phyloP scores from a whole-genome alignment of 2,888 invertebrate genomes.

The Agonopterix alstromeriana region DNA sequence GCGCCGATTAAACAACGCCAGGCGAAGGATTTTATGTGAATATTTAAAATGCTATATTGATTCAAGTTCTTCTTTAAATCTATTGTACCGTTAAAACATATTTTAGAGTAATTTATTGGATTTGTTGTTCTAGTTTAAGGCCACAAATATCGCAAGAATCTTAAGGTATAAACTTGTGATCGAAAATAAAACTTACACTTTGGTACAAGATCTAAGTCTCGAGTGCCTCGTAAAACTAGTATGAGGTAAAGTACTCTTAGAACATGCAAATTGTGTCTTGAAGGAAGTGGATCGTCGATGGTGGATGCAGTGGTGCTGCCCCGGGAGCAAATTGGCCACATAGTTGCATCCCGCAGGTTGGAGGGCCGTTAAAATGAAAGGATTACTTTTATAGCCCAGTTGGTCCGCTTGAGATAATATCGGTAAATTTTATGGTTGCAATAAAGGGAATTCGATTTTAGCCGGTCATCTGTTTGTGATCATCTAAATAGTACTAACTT shows the following conservation, averaged over 20 bases:
- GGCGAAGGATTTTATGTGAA: constrained; percentile 71
- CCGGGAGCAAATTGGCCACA: constrained; percentile 52
- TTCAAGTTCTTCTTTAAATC: constrained; percentile 54
- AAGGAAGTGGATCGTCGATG: constrained; percentile 23
- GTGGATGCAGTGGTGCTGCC: constrained; percentile 22
- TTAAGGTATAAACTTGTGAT: too few relatives aligned
- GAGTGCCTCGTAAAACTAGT: too few relatives aligned
- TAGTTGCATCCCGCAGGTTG: constrained; percentile 69
- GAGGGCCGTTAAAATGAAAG: constrained; percentile 69
- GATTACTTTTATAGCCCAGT: constrained; percentile 70
- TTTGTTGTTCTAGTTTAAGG: constrained; percentile 6
- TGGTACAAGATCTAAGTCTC: not conserved
- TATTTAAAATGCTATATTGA: constrained; percentile 73
- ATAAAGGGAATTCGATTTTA: constrained; percentile 73
- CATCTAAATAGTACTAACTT: constrained; percentile 25
- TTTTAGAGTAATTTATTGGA: constrained; percentile 33
- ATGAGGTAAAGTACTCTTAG: constrained; percentile 5
- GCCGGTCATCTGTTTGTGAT: constrained; percentile 65
- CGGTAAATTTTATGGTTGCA: constrained; percentile 70
- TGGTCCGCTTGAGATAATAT: constrained; percentile 71
- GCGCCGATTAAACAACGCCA: constrained; percentile 70
- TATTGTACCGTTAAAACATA: constrained; percentile 40
- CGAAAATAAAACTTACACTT: not conserved
- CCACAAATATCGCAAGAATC: not conserved
- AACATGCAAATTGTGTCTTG: constrained; percentile 31